These are phyloP conservation scores for Agelas oroides DNA, from an alignment of 37 sponge, comb jelly and placozoan genomes.

Conservation along the genomic window DNA sequence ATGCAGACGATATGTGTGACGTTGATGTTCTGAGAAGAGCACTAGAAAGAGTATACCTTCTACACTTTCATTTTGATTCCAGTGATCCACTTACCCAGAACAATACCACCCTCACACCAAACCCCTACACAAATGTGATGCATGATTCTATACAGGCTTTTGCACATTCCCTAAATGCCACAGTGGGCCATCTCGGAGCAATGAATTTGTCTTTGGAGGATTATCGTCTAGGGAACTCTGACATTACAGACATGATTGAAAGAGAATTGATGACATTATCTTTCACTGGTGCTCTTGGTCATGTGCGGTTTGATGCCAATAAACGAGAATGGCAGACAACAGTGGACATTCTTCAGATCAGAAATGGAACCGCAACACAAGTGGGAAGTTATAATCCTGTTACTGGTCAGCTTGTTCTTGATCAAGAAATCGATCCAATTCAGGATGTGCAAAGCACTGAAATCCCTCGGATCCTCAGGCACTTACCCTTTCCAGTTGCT, in stretches of 20 bases:
- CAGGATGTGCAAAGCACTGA: no score
- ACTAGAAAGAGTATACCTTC: not conserved
- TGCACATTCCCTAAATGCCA: constrained; percentile 5
- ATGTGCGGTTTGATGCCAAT: not conserved
- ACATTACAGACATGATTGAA: not conserved
- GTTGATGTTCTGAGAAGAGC: not conserved
- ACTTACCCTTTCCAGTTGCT: not conserved
- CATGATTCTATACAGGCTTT: constrained; percentile 16
- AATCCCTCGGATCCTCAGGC: not conserved
- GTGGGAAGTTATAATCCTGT: constrained; percentile 3
- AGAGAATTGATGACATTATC: not conserved
- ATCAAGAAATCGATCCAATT: no score
- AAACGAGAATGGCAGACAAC: not conserved
- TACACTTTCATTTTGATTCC: no score
- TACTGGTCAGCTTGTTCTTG: not conserved
- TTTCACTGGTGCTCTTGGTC: not conserved
- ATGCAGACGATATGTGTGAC: no score
- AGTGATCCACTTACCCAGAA: not conserved
- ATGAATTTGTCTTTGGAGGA: no score
- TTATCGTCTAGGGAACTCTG: no score
- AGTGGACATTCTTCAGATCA: not conserved
- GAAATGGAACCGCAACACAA: not conserved
- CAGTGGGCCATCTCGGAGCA: not conserved
- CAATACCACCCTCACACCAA: no score
- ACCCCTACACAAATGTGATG: constrained; percentile 6